A percentile compares a stretch with the other conserved stretches of the same genome.
These are phyloP conservation scores for Coronaproctus castanopsis DNA, from an alignment of 2,888 invertebrate species.

Conservation along the genomic window DNA sequence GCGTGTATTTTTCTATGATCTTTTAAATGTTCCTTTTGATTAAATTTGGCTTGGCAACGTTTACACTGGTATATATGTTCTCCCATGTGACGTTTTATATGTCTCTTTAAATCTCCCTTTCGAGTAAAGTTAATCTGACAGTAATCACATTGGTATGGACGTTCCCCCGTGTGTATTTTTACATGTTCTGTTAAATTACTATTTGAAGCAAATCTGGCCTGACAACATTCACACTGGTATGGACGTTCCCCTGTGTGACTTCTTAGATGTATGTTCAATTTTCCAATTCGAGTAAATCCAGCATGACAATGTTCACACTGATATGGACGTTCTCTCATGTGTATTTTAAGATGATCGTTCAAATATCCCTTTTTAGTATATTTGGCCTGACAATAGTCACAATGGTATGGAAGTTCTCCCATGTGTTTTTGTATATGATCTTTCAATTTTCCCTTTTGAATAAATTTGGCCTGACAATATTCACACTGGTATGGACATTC, in stretches of 20 bases:
- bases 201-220: neutral
- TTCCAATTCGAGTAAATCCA: neutral
- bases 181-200: neutral
- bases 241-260: neutral
- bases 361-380: neutral
- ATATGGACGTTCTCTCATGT: neutral
- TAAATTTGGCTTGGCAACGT: neutral
- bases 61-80: neutral
- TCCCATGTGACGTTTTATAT: neutral
- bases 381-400: neutral
- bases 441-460: neutral
- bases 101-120: neutral
- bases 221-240: neutral
- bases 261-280: neutral
- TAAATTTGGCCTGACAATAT: neutral
- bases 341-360: neutral
- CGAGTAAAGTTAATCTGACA: neutral
- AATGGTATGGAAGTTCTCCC: neutral
- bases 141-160: neutral
- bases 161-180: neutral
- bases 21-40: neutral
- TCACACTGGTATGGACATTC: neutral
- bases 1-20: neutral
- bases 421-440: neutral
- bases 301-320: neutral